phyloP scores from a whole-genome alignment of 2,797 vertebrate species.

The Cottoperca gobio region DNA sequence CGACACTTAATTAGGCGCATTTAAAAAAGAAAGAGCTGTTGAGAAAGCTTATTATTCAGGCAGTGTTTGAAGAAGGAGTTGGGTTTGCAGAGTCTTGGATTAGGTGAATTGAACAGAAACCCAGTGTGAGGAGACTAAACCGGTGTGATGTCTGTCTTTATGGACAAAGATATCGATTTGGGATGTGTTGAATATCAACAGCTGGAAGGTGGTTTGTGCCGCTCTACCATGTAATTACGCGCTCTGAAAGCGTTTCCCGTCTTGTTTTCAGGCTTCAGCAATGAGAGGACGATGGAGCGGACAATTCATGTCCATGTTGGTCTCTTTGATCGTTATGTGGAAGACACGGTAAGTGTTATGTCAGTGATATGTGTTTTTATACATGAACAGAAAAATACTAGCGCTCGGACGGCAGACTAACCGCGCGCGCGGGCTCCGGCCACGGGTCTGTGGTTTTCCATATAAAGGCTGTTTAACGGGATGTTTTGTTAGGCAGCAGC shows the following conservation, averaged over 20 bases:
- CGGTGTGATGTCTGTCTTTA: not conserved
- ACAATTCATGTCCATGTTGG: conserved; percentile 5
- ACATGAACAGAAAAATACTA: not conserved
- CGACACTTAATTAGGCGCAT: not conserved
- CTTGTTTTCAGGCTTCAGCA: conserved; percentile 32
- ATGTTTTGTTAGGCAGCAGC: not conserved
- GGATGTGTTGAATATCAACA: not conserved
- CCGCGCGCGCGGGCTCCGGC: not conserved
- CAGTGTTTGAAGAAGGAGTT: not conserved
- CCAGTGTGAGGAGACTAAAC: not conserved
- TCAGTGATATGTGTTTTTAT: not conserved
- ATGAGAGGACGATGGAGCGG: conserved; percentile 59
- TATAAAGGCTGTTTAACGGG: not conserved
- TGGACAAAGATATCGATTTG: not conserved
- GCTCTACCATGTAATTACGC: not conserved
- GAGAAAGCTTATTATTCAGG: not conserved
- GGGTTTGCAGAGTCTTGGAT: too few relatives aligned
- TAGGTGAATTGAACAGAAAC: not conserved
- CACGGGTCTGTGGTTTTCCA: not conserved
- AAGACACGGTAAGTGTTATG: conserved; percentile 53
- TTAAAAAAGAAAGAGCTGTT: not conserved
- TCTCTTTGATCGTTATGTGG: conserved; percentile 47
- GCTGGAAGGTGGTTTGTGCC: conserved; percentile 7
- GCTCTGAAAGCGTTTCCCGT: conserved; percentile 14
- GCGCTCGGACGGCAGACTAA: not conserved